Evolutionary conservation across 2,113 vertebrate species (phyloP).

Genomic region (Noturus placidus): DNA sequence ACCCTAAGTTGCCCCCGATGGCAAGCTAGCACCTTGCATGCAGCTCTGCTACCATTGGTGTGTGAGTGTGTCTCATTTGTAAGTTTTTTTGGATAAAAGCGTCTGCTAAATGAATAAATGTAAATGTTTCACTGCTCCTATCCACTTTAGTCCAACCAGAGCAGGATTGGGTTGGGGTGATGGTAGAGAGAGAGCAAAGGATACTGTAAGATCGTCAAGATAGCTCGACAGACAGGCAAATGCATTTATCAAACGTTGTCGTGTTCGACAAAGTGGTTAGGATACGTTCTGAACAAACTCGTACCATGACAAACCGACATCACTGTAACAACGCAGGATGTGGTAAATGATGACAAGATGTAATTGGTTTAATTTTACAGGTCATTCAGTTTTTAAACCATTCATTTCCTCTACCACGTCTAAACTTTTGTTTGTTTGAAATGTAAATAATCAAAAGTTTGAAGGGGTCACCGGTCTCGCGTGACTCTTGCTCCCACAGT

Average conservation of each 20-base stretch:
- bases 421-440: slow-evolving; percentile 5
- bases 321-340: not conserved
- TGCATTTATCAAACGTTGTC: not conserved
- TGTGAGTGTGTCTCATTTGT: too few species aligned
- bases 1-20: too few species aligned
- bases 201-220: not conserved
- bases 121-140: not conserved
- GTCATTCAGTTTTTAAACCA: not conserved
- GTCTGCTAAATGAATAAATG: too few species aligned
- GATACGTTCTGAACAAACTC: not conserved
- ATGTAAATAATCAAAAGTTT: not conserved
- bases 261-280: not conserved
- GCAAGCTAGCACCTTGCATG: too few species aligned
- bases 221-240: not conserved
- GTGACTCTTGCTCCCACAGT: slow-evolving; percentile 15
- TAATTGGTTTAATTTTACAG: not conserved
- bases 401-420: not conserved
- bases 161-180: slow-evolving; percentile 9
- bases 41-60: too few species aligned
- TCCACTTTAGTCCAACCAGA: not conserved
- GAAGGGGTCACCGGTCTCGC: slow-evolving; percentile 10
- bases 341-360: not conserved
- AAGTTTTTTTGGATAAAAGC: too few species aligned
- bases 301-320: not conserved
- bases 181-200: not conserved